A percentile compares a stretch with the other conserved stretches of the same genome.
These are phyloP conservation scores for Drosophila tanythrix DNA, from an alignment of 2,888 invertebrate species.

Conservation along the genomic window DNA sequence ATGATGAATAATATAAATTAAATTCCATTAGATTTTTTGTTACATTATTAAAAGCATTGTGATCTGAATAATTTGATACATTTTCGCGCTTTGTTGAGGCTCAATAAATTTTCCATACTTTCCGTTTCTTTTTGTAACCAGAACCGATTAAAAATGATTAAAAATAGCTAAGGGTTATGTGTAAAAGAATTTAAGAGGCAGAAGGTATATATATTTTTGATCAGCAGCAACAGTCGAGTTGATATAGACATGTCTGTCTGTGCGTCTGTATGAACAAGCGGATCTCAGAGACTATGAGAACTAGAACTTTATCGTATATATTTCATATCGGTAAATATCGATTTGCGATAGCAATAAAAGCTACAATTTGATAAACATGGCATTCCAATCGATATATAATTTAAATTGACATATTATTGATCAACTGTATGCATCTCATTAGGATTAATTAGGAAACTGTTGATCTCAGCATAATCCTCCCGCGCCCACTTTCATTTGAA, in stretches of 20 bases:
- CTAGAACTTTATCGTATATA: no score
- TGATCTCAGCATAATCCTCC: neutral
- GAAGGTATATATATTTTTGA: neutral
- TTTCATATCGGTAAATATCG: neutral
- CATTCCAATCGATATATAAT: no score
- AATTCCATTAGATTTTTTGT: conserved; percentile 30
- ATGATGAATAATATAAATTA: conserved; percentile 39
- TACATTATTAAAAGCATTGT: conserved; percentile 8
- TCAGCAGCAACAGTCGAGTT: neutral
- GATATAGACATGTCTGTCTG: neutral
- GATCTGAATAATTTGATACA: neutral
- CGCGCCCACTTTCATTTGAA: neutral
- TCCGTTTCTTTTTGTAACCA: neutral
- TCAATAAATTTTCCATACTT: conserved; percentile 2
- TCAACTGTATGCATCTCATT: neutral
- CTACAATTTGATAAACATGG: no score
- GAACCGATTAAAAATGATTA: neutral
- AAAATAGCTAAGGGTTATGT: neutral
- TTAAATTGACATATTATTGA: neutral
- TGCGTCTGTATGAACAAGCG: neutral
- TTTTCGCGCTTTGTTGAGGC: neutral
- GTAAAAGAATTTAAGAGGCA: neutral
- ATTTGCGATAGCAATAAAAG: no score
- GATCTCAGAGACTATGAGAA: neutral
- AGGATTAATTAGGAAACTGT: neutral